Conservation (phyloP, 2,888 invertebrate genomes). For the Andrena camellia region DNA sequence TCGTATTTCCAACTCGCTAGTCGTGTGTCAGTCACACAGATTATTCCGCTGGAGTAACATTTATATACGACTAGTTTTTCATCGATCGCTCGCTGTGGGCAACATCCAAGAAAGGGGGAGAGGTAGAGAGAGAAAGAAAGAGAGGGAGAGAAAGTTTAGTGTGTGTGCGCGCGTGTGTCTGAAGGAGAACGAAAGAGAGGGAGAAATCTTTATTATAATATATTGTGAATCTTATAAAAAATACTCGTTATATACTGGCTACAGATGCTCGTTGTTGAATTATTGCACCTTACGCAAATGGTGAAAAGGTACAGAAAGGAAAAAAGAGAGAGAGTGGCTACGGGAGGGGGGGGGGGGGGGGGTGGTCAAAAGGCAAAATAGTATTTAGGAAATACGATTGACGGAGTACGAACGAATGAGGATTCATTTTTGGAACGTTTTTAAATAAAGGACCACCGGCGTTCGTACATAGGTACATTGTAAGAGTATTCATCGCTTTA, state of each 20-base stretch:
- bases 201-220: constrained; percentile 49
- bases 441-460: constrained; percentile 65
- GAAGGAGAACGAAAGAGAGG: constrained; percentile 4
- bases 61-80: constrained; percentile 62
- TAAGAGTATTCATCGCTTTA: constrained; percentile 60
- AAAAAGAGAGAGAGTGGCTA: neutral
- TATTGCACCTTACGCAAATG: constrained; percentile 50
- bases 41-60: constrained; percentile 63
- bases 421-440: constrained; percentile 59
- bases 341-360: neutral
- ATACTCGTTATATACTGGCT: constrained; percentile 56
- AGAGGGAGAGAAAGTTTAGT: neutral
- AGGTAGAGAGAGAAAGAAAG: constrained; percentile 5
- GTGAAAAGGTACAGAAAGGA: constrained; percentile 11
- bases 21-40: constrained; percentile 45
- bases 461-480: constrained; percentile 60
- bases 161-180: too few species aligned
- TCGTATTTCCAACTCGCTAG: constrained; percentile 62
- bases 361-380: neutral
- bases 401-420: constrained; percentile 46
- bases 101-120: constrained; percentile 34
- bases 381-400: constrained; percentile 34
- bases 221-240: constrained; percentile 46
- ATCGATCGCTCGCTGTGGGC: constrained; percentile 61
- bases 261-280: constrained; percentile 62